phyloP scores from a whole-genome alignment of 2,113 vertebrate species.

The Cryptoleucopteryx plumbea region DNA sequence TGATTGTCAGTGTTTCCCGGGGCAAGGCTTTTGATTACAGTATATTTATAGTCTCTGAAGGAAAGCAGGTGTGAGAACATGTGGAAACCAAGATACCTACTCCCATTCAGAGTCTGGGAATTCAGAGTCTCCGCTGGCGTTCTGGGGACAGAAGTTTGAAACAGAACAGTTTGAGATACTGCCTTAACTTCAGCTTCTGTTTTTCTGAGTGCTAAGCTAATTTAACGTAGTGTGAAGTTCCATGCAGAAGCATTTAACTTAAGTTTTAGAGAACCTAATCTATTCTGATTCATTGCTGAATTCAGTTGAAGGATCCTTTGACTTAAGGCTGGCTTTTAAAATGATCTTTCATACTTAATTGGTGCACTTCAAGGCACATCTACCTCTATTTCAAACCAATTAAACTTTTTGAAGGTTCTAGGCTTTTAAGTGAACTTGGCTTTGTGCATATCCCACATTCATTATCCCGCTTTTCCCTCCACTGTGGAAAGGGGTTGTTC shows the following conservation, averaged over 20 bases:
- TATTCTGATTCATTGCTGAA: background rate
- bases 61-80: background rate
- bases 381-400: background rate
- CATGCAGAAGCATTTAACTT: background rate
- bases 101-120: background rate
- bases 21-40: background rate
- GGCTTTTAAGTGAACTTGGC: background rate
- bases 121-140: accelerated
- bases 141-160: background rate
- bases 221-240: background rate
- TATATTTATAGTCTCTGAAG: background rate
- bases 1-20: background rate
- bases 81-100: background rate
- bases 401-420: background rate
- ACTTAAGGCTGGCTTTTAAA: background rate
- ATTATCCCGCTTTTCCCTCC: background rate
- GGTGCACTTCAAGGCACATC: background rate
- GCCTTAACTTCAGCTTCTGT: background rate
- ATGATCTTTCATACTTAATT: background rate
- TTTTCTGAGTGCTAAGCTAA: background rate
- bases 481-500: background rate
- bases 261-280: background rate
- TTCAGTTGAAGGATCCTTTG: background rate
- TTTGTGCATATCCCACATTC: background rate
- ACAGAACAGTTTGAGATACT: background rate